Evolutionary conservation across 2,113 vertebrate species (phyloP).

Genomic region (Formicarius rufipectus): DNA sequence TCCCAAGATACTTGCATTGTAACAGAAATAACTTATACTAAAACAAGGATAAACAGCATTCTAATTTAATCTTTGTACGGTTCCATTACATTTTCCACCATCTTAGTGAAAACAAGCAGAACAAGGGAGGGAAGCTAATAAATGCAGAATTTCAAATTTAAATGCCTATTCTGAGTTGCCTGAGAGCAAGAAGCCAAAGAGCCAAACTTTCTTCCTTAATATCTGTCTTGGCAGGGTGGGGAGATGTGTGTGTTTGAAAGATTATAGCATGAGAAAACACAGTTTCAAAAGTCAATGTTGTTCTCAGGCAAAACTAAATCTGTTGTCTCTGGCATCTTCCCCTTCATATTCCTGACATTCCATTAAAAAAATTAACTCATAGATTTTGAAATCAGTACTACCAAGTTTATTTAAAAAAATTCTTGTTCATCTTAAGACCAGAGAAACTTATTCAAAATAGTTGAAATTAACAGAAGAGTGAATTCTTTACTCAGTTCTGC

Average conservation of each 20-base stretch:
- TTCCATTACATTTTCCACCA: background rate
- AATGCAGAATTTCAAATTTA: background rate
- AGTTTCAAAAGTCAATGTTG: background rate
- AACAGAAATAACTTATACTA: background rate
- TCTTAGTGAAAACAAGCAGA: background rate
- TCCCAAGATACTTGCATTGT: background rate
- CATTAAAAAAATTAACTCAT: background rate
- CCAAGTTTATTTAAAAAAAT: background rate
- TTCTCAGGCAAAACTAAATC: background rate
- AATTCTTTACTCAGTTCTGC: background rate
- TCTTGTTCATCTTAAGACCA: background rate
- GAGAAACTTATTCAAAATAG: background rate
- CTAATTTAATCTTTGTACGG: background rate
- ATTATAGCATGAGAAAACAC: background rate
- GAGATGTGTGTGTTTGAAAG: background rate
- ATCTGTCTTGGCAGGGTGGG: background rate
- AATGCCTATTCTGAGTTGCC: background rate
- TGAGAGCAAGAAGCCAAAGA: background rate
- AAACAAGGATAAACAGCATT: background rate
- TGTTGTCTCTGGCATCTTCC: background rate
- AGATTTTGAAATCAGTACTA: background rate
- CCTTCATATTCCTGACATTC: background rate
- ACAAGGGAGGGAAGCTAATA: background rate
- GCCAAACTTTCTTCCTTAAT: background rate
- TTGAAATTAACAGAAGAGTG: background rate